A percentile compares a stretch with the other conserved stretches of the same genome.
These are phyloP conservation scores for Sphaerodactylus townsendi DNA, from an alignment of 2,113 vertebrate genomes.

Conservation along the genomic window DNA sequence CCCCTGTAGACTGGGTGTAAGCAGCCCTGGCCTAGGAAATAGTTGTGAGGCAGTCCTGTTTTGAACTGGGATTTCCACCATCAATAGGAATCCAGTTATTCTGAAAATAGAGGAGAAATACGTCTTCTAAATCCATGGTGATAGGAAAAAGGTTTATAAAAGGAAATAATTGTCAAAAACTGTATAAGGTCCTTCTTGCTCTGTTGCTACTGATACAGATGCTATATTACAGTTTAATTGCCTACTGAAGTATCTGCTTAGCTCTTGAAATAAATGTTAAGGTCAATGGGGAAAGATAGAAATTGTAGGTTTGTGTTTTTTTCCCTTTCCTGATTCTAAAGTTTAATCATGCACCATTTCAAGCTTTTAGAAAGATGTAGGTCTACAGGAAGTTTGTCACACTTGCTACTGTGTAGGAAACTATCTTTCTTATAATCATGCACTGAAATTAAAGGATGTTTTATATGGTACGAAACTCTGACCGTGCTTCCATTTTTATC, in stretches of 20 bases:
- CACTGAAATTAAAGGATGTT: slow-evolving; percentile 28
- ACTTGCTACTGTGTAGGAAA: slow-evolving; percentile 26
- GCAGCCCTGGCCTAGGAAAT: slow-evolving; percentile 76
- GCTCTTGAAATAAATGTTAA: slow-evolving; percentile 72
- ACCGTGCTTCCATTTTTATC: neutral
- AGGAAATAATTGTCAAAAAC: slow-evolving; percentile 72
- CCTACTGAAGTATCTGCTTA: slow-evolving; percentile 67
- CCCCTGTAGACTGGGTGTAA: slow-evolving; percentile 76
- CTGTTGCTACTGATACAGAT: slow-evolving; percentile 61
- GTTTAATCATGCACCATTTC: slow-evolving; percentile 58
- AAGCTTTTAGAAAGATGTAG: slow-evolving; percentile 49
- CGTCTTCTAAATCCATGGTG: slow-evolving; percentile 72
- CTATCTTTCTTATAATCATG: neutral
- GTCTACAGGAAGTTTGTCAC: slow-evolving; percentile 43
- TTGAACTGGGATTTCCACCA: slow-evolving; percentile 68
- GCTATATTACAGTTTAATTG: slow-evolving; percentile 72
- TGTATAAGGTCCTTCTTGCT: slow-evolving; percentile 54
- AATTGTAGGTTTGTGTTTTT: slow-evolving; percentile 57
- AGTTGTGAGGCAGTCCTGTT: slow-evolving; percentile 72
- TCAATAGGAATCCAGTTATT: slow-evolving; percentile 72
- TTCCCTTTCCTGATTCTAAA: slow-evolving; percentile 69
- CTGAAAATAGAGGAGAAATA: slow-evolving; percentile 63
- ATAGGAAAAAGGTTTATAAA: slow-evolving; percentile 64
- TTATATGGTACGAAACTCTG: neutral
- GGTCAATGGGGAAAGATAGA: slow-evolving; percentile 65